Evolutionary conservation across 2,113 vertebrate species (phyloP).

Genomic region (Hippocampus zosterae): DNA sequence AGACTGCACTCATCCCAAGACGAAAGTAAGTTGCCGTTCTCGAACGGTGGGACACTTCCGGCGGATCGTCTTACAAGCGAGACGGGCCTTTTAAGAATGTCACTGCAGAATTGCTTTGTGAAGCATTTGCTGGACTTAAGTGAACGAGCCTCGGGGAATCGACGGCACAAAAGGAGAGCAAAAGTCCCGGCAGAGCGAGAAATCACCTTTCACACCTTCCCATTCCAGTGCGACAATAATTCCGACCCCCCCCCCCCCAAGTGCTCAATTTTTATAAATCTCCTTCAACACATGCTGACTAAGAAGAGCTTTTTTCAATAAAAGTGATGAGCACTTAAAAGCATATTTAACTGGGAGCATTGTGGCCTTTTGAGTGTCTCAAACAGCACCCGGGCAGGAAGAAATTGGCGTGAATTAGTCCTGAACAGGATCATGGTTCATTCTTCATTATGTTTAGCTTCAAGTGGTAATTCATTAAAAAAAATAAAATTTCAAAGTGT

Average conservation of each 20-base stretch:
- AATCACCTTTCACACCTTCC: constrained; percentile 57
- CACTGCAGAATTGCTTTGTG: constrained; percentile 71
- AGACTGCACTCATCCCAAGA: constrained; percentile 35
- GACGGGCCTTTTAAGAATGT: constrained; percentile 67
- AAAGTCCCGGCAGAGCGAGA: constrained; percentile 14
- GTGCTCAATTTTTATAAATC: constrained; percentile 45
- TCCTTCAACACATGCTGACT: constrained; percentile 20
- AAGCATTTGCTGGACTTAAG: constrained; percentile 70
- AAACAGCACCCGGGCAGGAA: not conserved
- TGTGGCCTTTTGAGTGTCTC: not conserved
- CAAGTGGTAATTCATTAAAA: not conserved
- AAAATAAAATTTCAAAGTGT: not conserved
- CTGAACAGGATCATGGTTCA: not conserved
- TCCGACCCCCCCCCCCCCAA: not conserved
- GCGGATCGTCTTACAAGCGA: constrained; percentile 52
- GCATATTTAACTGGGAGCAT: not conserved
- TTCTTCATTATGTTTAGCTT: not conserved
- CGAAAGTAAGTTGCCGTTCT: constrained; percentile 26
- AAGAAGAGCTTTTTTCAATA: not conserved
- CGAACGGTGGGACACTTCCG: constrained; percentile 44
- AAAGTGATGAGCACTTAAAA: not conserved
- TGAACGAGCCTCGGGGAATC: constrained; percentile 63
- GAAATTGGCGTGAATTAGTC: not conserved
- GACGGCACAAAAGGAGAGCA: constrained; percentile 20
- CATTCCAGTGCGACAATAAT: constrained; percentile 50